Evolutionary conservation across 2,797 vertebrate species (phyloP).

Genomic region (Phaenicophaeus curvirostris): DNA sequence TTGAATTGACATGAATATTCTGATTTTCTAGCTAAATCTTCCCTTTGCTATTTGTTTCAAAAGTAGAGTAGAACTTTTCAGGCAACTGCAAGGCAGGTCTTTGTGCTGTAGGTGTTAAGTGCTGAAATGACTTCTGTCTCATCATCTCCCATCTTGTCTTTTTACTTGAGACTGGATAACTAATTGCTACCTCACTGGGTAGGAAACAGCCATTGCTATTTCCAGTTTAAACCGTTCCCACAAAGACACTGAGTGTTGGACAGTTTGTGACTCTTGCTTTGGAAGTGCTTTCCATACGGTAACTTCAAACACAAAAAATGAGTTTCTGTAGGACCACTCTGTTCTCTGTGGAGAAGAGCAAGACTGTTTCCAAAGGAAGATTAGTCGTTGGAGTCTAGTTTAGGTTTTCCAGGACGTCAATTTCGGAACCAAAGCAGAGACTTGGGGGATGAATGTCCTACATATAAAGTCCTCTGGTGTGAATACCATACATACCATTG

Average conservation of each 20-base stretch:
- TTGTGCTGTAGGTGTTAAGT: background rate
- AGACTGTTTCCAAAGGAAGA: background rate
- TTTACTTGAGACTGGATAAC: background rate
- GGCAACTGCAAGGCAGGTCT: background rate
- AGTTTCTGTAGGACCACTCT: background rate
- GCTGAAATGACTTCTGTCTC: background rate
- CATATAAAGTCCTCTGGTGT: background rate
- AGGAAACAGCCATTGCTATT: background rate
- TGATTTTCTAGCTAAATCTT: background rate
- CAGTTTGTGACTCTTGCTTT: background rate
- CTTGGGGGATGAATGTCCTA: background rate
- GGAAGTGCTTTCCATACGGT: background rate
- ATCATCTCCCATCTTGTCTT: background rate
- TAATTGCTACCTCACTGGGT: background rate
- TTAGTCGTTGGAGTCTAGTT: background rate
- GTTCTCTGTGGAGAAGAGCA: background rate
- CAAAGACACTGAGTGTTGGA: background rate
- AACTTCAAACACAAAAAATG: background rate
- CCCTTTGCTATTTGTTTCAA: background rate
- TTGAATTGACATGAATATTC: background rate
- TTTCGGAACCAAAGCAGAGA: background rate
- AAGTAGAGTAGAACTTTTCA: background rate
- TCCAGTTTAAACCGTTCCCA: background rate
- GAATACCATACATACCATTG: background rate
- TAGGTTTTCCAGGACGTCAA: background rate